phyloP scores from a whole-genome alignment of 2,888 invertebrate species.

The Ashinkailepas kermadecensis region DNA sequence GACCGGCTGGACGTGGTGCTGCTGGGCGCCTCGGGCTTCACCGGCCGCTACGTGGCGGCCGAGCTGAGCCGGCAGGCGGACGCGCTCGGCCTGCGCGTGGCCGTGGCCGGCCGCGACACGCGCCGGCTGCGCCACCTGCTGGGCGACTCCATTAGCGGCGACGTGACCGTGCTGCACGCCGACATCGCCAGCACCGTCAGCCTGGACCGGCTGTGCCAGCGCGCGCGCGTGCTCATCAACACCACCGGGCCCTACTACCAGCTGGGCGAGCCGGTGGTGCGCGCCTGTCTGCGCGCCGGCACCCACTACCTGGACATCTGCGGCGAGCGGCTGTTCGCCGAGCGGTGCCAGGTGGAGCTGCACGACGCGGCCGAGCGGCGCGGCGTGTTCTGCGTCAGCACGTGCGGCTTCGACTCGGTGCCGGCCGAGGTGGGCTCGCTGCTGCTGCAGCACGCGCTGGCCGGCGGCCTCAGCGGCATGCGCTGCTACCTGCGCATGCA shows the following conservation, averaged over 20 bases:
- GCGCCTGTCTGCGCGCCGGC: constrained; percentile 30
- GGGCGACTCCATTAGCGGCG: background rate
- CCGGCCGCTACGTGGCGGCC: constrained; percentile 8
- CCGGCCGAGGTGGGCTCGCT: constrained; percentile 32
- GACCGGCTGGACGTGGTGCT: background rate
- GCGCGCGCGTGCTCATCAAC: background rate
- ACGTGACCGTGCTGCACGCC: background rate
- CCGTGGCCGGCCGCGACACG: constrained; percentile 10
- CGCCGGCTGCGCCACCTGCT: background rate
- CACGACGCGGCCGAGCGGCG: constrained; percentile 29
- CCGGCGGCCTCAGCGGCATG: background rate
- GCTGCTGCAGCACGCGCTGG: constrained; percentile 24
- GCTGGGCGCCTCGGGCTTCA: constrained; percentile 4
- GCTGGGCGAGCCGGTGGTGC: constrained; percentile 29
- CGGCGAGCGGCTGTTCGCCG: constrained; percentile 33
- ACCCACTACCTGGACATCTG: constrained; percentile 33
- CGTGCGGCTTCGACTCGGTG: constrained; percentile 34
- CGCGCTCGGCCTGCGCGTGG: background rate
- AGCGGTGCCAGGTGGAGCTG: constrained; percentile 29
- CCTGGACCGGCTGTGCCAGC: constrained; percentile 14
- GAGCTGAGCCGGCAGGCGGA: background rate
- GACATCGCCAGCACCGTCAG: constrained; percentile 4
- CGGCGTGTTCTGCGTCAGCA: constrained; percentile 30
- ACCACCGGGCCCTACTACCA: constrained; percentile 8
- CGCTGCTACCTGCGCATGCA: constrained; percentile 1